Percentiles rank a stretch among this genome's conserved stretches.
Evolutionary conservation across 2,888 invertebrate species (phyloP).

Genomic region (Aspidiotus rigidus): DNA sequence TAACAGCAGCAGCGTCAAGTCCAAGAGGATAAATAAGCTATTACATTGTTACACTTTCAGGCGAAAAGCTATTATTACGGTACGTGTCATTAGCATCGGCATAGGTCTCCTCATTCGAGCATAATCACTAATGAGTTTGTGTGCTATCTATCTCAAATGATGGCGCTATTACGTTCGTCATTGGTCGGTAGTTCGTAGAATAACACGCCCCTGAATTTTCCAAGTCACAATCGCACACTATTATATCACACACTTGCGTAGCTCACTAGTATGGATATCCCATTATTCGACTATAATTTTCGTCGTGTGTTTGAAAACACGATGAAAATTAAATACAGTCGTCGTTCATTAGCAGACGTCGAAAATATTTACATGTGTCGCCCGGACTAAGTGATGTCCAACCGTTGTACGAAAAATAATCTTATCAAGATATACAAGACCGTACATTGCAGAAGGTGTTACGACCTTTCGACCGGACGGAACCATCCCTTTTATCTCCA

Average conservation of each 20-base stretch:
- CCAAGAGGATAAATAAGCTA: slow-evolving; percentile 31
- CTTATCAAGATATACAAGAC: too few species aligned
- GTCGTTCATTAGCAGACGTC: too few species aligned
- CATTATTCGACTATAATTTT: too few species aligned
- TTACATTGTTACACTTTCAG: slow-evolving; percentile 32
- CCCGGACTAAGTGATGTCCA: too few species aligned
- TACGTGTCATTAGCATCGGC: slow-evolving; percentile 29
- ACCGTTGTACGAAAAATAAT: too few species aligned
- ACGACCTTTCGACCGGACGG: too few species aligned
- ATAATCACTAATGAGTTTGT: slow-evolving; percentile 31
- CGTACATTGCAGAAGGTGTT: too few species aligned
- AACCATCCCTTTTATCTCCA: too few species aligned
- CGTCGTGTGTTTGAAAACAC: too few species aligned
- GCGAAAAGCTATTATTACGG: slow-evolving; percentile 23
- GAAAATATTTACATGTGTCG: too few species aligned
- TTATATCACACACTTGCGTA: background rate
- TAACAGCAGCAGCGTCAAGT: background rate
- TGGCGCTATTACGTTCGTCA: slow-evolving; percentile 31
- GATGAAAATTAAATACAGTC: too few species aligned
- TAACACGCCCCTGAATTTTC: slow-evolving; percentile 18
- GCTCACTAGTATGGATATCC: too few species aligned
- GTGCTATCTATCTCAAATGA: slow-evolving; percentile 24
- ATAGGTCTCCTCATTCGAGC: slow-evolving; percentile 17
- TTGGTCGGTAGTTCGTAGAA: slow-evolving; percentile 12
- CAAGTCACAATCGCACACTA: slow-evolving; percentile 1